phyloP scores from a whole-genome alignment of 2,888 invertebrate species.

The Ochropacha duplaris region DNA sequence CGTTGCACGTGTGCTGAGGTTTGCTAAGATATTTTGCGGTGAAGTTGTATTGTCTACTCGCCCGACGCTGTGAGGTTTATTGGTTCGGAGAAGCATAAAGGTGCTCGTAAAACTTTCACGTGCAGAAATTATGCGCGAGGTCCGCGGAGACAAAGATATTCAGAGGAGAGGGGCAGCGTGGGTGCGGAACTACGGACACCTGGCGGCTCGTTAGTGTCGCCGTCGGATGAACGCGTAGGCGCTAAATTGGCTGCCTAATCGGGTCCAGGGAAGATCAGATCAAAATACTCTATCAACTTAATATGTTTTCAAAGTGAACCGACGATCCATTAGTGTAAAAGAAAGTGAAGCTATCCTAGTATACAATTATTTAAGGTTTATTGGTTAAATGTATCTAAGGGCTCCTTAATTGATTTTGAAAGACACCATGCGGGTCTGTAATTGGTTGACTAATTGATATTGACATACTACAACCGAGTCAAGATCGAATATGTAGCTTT shows the following conservation, averaged over 20 bases:
- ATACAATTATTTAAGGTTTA: background rate
- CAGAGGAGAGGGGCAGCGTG: conserved; percentile 70
- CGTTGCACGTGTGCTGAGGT: conserved; percentile 71
- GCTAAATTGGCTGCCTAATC: conserved; percentile 27
- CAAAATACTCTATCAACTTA: background rate
- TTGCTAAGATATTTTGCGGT: conserved; percentile 67
- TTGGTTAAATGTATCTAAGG: conserved; percentile 22
- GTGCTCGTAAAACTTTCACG: conserved; percentile 82
- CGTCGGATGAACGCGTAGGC: conserved; percentile 54
- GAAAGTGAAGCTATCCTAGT: background rate
- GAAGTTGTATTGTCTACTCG: conserved; percentile 69
- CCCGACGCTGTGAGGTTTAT: conserved; percentile 61
- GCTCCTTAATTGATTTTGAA: conserved; percentile 60
- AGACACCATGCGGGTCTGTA: conserved; percentile 67
- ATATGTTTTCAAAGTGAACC: background rate
- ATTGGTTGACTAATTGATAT: conserved; percentile 68
- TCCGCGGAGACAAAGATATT: conserved; percentile 75
- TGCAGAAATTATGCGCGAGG: conserved; percentile 74
- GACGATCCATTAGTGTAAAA: background rate
- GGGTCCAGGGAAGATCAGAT: background rate
- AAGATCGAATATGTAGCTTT: conserved; percentile 28
- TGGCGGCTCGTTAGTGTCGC: conserved; percentile 78
- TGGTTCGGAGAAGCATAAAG: conserved; percentile 74
- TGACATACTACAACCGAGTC: conserved; percentile 45
- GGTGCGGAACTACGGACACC: conserved; percentile 79